Evolutionary conservation across 1,140 invertebrate genomes (phyloP).

Genomic region (Macrobrachium nipponense): DNA sequence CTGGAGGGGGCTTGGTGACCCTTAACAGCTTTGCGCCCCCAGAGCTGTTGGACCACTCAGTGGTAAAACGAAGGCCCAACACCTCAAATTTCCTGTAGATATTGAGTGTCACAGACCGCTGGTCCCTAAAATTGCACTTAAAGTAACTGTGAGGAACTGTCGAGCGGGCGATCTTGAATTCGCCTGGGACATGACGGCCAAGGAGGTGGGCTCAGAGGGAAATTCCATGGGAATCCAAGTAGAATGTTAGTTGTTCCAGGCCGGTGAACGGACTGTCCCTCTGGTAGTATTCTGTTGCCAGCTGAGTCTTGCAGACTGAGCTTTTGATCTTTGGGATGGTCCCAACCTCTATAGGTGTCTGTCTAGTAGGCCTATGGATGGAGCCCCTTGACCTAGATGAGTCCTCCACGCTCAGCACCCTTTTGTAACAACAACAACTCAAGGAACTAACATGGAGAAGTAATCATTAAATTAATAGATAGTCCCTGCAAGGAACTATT

Average conservation of each 20-base stretch:
- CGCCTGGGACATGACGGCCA: constrained; percentile 48
- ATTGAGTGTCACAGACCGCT: constrained; percentile 58
- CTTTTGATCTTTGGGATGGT: too few relatives aligned
- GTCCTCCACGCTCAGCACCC: constrained; percentile 49
- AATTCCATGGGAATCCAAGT: neutral
- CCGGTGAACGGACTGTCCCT: too few relatives aligned
- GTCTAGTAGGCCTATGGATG: neutral
- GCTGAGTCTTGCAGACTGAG: too few relatives aligned
- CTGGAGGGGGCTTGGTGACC: constrained; percentile 24
- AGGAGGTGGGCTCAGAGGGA: constrained; percentile 32
- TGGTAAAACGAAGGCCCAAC: constrained; percentile 30
- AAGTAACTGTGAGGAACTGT: constrained; percentile 62
- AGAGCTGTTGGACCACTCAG: constrained; percentile 8
- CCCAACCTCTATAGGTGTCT: too few relatives aligned
- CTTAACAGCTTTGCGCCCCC: constrained; percentile 1
- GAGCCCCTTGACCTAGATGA: constrained; percentile 17
- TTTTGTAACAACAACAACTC: constrained; percentile 56
- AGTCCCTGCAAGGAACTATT: constrained; percentile 50
- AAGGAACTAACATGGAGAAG: constrained; percentile 62
- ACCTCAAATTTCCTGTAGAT: constrained; percentile 50
- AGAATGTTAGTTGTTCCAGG: too few relatives aligned
- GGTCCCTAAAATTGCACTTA: constrained; percentile 62
- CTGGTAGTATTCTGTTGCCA: too few relatives aligned
- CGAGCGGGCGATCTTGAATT: constrained; percentile 47
- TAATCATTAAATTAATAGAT: constrained; percentile 58